phyloP scores from a whole-genome alignment of 2,888 invertebrate genomes.

The Carcina quercana region DNA sequence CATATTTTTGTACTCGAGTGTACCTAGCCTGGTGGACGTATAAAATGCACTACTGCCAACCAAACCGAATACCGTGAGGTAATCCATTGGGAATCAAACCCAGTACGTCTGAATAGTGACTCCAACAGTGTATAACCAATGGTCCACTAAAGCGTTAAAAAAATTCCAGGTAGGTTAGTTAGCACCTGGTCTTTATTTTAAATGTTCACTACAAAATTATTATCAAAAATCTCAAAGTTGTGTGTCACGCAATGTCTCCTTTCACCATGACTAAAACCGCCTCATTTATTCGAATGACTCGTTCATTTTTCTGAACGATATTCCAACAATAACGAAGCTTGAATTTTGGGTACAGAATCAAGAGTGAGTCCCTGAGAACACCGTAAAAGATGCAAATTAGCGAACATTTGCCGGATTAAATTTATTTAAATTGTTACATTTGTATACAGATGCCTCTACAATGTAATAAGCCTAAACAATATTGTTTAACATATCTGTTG shows the following conservation, averaged over 20 bases:
- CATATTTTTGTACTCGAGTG: no score
- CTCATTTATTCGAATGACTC: slow-evolving; percentile 21
- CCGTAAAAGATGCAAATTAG: slow-evolving; percentile 19
- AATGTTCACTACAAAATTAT: no score
- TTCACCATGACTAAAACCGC: slow-evolving; percentile 12
- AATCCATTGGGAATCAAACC: no score
- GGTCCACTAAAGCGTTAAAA: no score
- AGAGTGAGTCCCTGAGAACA: slow-evolving; percentile 17
- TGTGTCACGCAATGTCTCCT: slow-evolving; percentile 23
- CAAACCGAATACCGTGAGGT: no score
- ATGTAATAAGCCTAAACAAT: slow-evolving; percentile 5
- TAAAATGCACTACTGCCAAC: no score
- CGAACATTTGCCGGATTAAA: slow-evolving; percentile 15
- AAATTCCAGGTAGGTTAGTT: no score
- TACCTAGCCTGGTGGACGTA: no score
- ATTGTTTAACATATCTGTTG: slow-evolving; percentile 1
- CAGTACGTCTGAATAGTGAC: no score
- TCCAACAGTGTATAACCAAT: no score
- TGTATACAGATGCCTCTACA: slow-evolving; percentile 10
- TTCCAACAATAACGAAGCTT: slow-evolving; percentile 15
- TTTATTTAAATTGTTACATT: slow-evolving; percentile 15
- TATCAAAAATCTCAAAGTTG: no score
- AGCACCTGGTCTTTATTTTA: no score
- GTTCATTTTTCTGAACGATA: slow-evolving; percentile 13
- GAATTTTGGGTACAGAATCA: slow-evolving; percentile 16